These are phyloP conservation scores for Parochlus steinenii DNA, from an alignment of 2,888 invertebrate genomes.

Conservation along the genomic window DNA sequence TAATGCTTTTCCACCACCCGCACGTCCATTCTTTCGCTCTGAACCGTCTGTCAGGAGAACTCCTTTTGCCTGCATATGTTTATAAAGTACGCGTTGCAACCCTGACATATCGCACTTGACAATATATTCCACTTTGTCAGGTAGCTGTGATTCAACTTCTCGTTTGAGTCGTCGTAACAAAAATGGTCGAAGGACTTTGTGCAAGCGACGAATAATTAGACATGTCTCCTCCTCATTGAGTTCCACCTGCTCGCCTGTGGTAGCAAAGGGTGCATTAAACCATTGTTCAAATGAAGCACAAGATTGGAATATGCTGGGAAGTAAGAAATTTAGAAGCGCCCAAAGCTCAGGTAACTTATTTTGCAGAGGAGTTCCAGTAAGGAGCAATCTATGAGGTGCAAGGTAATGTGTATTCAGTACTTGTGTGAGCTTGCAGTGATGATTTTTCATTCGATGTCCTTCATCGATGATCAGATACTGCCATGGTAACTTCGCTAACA, in stretches of 20 bases:
- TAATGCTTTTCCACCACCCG: conserved; percentile 87
- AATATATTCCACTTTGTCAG: conserved; percentile 97
- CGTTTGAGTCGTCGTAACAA: conserved; percentile 91
- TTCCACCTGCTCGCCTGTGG: conserved; percentile 97
- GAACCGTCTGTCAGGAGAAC: conserved; percentile 90
- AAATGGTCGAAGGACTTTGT: conserved; percentile 97
- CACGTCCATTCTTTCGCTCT: conserved; percentile 87
- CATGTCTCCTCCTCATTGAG: conserved; percentile 99
- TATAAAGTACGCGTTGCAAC: conserved; percentile 83
- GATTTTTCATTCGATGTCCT: conserved; percentile 99
- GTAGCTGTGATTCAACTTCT: conserved; percentile 97
- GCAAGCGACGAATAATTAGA: conserved; percentile 96
- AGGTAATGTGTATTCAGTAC: conserved; percentile 93
- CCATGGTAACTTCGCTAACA: conserved; percentile 93
- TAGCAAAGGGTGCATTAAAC: conserved; percentile 99
- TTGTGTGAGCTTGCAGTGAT: conserved; percentile 97
- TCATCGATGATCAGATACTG: conserved; percentile 99
- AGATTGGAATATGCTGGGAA: conserved; percentile 97
- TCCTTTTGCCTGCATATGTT: conserved; percentile 96
- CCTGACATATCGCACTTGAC: conserved; percentile 99
- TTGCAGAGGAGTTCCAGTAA: conserved; percentile 96
- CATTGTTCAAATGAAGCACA: conserved; percentile 98
- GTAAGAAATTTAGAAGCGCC: conserved; percentile 93
- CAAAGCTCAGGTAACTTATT: conserved; percentile 97
- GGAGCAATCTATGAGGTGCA: conserved; percentile 84